Percentiles rank a stretch among this genome's conserved stretches.
Conservation (phyloP, 2,113 vertebrate species). For the Lagopus leucura region DNA sequence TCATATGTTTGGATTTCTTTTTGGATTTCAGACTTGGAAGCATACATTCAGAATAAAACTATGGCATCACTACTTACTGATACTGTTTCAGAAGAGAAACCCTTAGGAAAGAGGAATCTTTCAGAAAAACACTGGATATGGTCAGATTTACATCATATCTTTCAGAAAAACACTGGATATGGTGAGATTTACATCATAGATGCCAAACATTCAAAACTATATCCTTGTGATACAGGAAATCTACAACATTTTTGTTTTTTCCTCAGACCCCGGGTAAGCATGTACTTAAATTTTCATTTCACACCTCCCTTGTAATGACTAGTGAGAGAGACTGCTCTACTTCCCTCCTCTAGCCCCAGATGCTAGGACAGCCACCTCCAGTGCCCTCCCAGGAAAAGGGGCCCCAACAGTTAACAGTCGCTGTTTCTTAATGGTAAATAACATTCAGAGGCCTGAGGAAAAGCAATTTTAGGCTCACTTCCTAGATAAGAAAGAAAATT, state of each 20-base stretch:
- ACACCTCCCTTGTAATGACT: background rate
- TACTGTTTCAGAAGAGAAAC: background rate
- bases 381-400: background rate
- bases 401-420: background rate
- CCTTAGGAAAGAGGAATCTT: background rate
- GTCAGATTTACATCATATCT: background rate
- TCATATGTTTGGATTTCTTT: background rate
- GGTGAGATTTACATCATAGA: background rate
- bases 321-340: background rate
- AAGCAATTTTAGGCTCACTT: slow-evolving; percentile 52
- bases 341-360: background rate
- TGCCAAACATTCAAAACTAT: background rate
- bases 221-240: background rate
- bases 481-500: slow-evolving; percentile 62
- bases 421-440: slow-evolving; percentile 19
- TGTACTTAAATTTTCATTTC: background rate
- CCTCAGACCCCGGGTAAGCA: background rate
- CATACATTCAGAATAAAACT: background rate
- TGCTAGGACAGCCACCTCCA: background rate
- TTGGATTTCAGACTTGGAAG: background rate
- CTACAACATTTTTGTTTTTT: background rate
- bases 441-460: slow-evolving; percentile 42
- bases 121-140: background rate
- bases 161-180: background rate
- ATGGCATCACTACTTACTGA: background rate